Evolutionary conservation across 1,140 invertebrate genomes (phyloP).

Genomic region (Apis florea): DNA sequence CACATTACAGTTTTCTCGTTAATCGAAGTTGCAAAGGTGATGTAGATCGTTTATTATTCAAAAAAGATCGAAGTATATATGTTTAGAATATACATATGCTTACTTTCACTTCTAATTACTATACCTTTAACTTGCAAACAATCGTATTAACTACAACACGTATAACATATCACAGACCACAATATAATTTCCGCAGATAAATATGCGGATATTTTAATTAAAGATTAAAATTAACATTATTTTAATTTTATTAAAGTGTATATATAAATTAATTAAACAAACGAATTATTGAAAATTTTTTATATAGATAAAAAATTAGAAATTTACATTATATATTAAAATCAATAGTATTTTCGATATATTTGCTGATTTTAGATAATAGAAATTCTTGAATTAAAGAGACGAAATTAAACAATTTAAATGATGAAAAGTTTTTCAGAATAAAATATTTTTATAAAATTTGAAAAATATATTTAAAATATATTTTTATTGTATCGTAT

Average conservation of each 20-base stretch:
- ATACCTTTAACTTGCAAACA: neutral
- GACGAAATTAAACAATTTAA: too few relatives aligned
- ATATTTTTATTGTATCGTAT: too few relatives aligned
- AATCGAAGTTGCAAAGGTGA: neutral
- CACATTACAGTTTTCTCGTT: neutral
- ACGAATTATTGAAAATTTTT: neutral
- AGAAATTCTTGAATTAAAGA: too few relatives aligned
- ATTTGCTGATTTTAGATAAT: too few relatives aligned
- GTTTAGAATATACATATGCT: neutral
- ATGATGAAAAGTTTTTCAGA: too few relatives aligned
- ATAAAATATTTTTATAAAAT: too few relatives aligned
- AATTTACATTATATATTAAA: too few relatives aligned
- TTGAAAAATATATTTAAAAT: too few relatives aligned
- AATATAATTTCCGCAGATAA: neutral
- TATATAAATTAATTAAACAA: neutral
- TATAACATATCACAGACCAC: neutral
- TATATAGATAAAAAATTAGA: neutral
- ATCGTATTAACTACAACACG: neutral
- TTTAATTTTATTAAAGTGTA: neutral
- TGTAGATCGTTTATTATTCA: conserved; percentile 33
- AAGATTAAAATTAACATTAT: neutral
- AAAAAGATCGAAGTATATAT: conserved; percentile 21
- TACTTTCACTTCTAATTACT: neutral
- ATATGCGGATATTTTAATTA: neutral
- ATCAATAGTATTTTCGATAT: too few relatives aligned